Conservation (phyloP, 1,140 invertebrate genomes). For the Mactra quadrangularis region DNA sequence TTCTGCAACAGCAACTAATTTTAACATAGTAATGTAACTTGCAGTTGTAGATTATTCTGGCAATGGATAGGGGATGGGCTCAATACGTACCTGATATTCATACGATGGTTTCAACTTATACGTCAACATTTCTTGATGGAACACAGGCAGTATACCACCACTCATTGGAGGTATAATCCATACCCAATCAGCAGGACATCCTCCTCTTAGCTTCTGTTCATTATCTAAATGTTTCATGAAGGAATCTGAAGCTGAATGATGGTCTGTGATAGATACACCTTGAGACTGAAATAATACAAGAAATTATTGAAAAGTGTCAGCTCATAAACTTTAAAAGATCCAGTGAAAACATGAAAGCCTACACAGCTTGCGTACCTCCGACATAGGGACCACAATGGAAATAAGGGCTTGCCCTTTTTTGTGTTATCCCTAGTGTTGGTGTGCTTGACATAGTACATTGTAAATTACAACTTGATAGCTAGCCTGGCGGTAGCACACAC, state of each 20-base stretch:
- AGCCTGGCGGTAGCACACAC: too few relatives aligned
- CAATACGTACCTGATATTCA: slow-evolving; percentile 97
- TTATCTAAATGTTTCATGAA: slow-evolving; percentile 98
- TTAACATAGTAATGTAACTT: too few relatives aligned
- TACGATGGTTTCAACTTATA: slow-evolving; percentile 96
- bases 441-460: too few relatives aligned
- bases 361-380: background rate
- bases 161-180: slow-evolving; percentile 98
- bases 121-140: slow-evolving; percentile 97
- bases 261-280: slow-evolving; percentile 97
- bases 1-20: too few relatives aligned
- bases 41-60: too few relatives aligned
- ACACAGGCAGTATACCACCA: slow-evolving; percentile 94
- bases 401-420: too few relatives aligned
- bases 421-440: too few relatives aligned
- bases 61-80: too few relatives aligned
- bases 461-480: too few relatives aligned
- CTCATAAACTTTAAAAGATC: too few relatives aligned
- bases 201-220: slow-evolving; percentile 94
- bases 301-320: too few relatives aligned
- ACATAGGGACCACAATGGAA: too few relatives aligned
- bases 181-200: slow-evolving; percentile 97
- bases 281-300: slow-evolving; percentile 73
- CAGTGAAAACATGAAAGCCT: background rate
- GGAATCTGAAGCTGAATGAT: slow-evolving; percentile 96